Conservation (phyloP, 2,113 vertebrate genomes). For the Peromyscus maniculatus region DNA sequence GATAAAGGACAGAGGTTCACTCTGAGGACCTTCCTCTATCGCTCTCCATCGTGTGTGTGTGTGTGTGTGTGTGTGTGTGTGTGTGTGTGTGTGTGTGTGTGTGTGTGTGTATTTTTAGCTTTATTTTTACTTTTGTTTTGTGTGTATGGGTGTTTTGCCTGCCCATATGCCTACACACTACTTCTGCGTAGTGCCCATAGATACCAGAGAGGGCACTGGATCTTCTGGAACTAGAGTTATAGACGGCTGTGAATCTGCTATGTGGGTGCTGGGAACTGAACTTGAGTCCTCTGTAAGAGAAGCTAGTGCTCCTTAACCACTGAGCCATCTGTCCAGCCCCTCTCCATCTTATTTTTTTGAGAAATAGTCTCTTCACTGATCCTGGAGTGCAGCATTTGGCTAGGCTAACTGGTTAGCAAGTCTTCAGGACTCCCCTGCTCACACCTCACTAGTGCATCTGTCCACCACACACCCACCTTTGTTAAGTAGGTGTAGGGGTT, state of each 20-base stretch:
- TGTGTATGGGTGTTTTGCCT: not conserved
- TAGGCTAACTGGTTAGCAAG: not conserved
- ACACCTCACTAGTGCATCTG: not conserved
- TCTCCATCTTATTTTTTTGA: no score
- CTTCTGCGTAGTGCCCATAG: not conserved
- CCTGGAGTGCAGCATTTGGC: no score
- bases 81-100: not conserved
- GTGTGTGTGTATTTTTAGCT: not conserved
- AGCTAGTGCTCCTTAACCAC: no score
- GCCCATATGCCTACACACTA: not conserved
- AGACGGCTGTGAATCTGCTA: not conserved
- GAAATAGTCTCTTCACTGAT: no score
- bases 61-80: not conserved
- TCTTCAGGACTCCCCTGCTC: not conserved
- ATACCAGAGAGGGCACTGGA: not conserved
- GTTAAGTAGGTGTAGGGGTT: not conserved
- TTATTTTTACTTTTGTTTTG: not conserved
- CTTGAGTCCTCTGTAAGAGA: not conserved
- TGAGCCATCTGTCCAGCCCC: no score
- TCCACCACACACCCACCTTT: not conserved
- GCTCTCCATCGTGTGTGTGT: not conserved
- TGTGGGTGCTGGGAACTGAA: not conserved
- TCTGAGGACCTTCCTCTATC: not conserved
- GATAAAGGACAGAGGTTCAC: not conserved
- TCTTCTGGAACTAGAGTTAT: not conserved